phyloP scores from a whole-genome alignment of 2,113 vertebrate genomes.

The Tympanuchus pallidicinctus region DNA sequence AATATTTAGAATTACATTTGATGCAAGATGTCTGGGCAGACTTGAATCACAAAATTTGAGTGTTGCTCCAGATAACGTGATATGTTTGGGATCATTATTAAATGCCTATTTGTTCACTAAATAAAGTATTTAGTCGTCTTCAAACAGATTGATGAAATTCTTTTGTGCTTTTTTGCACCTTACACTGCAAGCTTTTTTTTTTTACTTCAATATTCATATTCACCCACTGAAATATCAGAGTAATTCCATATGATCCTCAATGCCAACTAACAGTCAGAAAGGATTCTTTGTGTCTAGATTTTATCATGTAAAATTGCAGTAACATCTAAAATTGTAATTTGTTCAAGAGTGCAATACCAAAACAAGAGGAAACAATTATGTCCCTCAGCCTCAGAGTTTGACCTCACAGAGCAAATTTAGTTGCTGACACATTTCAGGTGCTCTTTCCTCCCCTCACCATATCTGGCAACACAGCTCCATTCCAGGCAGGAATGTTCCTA shows the following conservation, averaged over 20 bases:
- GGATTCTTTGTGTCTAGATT: not conserved
- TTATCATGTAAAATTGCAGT: not conserved
- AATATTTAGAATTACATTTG: not conserved
- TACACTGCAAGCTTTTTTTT: not conserved
- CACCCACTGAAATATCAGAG: not conserved
- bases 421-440: accelerated
- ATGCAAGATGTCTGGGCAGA: not conserved
- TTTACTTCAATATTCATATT: not conserved
- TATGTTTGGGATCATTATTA: not conserved
- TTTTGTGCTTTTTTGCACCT: not conserved
- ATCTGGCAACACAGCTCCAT: not conserved
- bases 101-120: not conserved
- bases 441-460: accelerated
- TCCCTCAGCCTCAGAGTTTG: not conserved
- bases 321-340: not conserved
- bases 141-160: not conserved
- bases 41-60: not conserved
- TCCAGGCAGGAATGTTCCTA: not conserved
- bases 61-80: not conserved
- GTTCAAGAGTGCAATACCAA: not conserved
- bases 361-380: not conserved
- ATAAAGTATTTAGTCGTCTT: not conserved
- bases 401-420: not conserved
- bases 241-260: not conserved
- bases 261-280: not conserved